Percentiles rank a stretch among this genome's conserved stretches.
Evolutionary conservation across 2,888 invertebrate species (phyloP).

Genomic region (Pocota personata): DNA sequence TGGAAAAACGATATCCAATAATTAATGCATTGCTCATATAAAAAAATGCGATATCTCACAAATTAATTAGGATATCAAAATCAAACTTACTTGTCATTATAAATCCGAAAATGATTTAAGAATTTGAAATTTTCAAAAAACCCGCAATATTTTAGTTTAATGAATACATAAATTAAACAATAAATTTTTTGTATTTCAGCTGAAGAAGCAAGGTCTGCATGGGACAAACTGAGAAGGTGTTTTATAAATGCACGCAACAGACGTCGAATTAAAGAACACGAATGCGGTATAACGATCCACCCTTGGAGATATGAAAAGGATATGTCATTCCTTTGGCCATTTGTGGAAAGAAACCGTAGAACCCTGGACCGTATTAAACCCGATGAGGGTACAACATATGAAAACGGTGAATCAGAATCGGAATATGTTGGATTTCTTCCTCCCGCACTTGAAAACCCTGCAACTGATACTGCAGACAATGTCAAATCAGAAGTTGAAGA

Average conservation of each 20-base stretch:
- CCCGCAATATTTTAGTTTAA: too few species aligned
- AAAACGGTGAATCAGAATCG: conserved; percentile 21
- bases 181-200: neutral
- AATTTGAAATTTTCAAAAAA: too few species aligned
- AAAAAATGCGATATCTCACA: too few species aligned
- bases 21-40: too few species aligned
- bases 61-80: too few species aligned
- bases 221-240: conserved; percentile 50
- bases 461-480: conserved; percentile 5
- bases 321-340: conserved; percentile 52
- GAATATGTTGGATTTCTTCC: neutral
- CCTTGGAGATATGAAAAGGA: conserved; percentile 51
- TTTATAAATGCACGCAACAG: conserved; percentile 52
- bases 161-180: too few species aligned
- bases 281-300: conserved; percentile 36
- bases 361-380: neutral
- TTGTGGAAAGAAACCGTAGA: conserved; percentile 26
- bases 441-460: neutral
- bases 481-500: conserved; percentile 13
- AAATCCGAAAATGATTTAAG: too few species aligned
- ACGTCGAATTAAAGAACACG: conserved; percentile 27
- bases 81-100: too few species aligned
- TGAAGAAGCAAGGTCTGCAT: conserved; percentile 27
- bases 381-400: neutral
- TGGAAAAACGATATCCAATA: too few species aligned